Evolutionary conservation across 2,888 invertebrate genomes (phyloP).

Genomic region (Cancer borealis): DNA sequence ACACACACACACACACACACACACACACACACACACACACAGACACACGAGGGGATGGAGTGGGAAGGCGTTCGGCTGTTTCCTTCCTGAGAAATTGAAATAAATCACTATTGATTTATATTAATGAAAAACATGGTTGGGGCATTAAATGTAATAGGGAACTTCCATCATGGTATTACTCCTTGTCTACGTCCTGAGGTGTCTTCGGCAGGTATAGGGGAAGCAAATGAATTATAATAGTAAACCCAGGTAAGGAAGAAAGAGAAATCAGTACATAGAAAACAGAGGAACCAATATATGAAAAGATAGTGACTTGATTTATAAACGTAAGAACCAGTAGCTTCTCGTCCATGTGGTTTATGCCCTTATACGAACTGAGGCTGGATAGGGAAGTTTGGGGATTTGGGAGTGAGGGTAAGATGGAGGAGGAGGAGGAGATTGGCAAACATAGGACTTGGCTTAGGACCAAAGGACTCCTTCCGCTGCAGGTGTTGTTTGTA

Average conservation of each 20-base stretch:
- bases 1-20: no score
- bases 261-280: not conserved
- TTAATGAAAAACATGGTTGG: constrained; percentile 29
- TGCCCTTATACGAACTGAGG: not conserved
- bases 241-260: not conserved
- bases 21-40: not conserved
- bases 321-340: not conserved
- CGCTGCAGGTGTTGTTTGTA: constrained; percentile 33
- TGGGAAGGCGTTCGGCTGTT: not conserved
- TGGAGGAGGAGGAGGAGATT: not conserved
- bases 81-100: constrained; percentile 15
- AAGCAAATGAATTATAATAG: not conserved
- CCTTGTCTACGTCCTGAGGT: not conserved
- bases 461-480: not conserved
- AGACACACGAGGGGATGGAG: not conserved
- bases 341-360: not conserved
- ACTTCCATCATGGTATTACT: constrained; percentile 13
- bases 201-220: not conserved
- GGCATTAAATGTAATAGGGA: not conserved
- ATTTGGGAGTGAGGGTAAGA: not conserved
- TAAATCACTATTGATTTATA: constrained; percentile 23
- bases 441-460: not conserved
- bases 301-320: not conserved
- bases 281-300: constrained; percentile 16
- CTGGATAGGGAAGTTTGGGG: not conserved